Evolutionary conservation across 2,113 vertebrate genomes (phyloP).

Genomic region (Ochotona curzoniae): DNA sequence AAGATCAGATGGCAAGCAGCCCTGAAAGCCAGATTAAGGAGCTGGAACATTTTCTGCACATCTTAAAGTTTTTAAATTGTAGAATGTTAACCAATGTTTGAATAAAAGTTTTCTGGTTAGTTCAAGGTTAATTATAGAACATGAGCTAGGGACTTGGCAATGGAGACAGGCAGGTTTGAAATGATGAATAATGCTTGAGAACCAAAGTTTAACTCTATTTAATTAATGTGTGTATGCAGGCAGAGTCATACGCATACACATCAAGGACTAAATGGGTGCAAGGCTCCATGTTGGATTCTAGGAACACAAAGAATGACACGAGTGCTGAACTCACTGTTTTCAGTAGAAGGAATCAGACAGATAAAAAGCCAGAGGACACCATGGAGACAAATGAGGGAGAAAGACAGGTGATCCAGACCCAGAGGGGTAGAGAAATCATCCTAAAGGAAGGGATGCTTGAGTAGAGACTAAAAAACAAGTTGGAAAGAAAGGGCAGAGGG

Average conservation of each 20-base stretch:
- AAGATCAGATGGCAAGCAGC: conserved; percentile 9
- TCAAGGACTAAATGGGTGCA: not conserved
- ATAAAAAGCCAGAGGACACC: not conserved
- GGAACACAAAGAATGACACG: not conserved
- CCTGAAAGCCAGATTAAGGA: not conserved
- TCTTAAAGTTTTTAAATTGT: not conserved
- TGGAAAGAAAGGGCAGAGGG: not conserved
- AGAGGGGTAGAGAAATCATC: too few relatives aligned
- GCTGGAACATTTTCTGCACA: not conserved
- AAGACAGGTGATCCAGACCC: not conserved
- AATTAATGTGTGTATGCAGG: not conserved
- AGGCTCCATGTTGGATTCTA: fast-evolving
- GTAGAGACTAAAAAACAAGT: not conserved
- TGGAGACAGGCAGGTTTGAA: not conserved
- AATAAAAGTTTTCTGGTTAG: not conserved
- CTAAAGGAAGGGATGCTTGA: not conserved
- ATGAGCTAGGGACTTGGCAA: not conserved
- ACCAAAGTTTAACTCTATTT: not conserved
- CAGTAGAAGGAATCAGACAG: too few relatives aligned
- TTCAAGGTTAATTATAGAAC: not conserved
- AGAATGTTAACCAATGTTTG: not conserved
- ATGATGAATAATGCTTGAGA: not conserved
- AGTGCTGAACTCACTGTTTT: not conserved
- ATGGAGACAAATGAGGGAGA: not conserved
- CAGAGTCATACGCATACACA: too few relatives aligned